Percentiles rank a stretch among this genome's conserved stretches.
Evolutionary conservation across 2,113 vertebrate genomes (phyloP).

Genomic region (Alligator mississippiensis): DNA sequence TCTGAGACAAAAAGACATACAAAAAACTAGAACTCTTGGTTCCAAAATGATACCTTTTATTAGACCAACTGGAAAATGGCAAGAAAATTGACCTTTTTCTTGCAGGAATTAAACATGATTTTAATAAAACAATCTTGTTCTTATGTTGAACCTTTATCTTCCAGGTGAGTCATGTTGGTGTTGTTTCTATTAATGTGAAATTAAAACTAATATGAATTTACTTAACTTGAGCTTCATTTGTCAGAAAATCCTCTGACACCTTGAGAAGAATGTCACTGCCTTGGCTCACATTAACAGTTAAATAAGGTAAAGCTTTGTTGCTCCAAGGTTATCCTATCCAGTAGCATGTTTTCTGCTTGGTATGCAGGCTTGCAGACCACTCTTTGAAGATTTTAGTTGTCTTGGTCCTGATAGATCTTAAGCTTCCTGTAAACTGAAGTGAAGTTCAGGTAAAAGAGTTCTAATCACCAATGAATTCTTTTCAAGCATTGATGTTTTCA

Average conservation of each 20-base stretch:
- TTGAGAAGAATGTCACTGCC: not conserved
- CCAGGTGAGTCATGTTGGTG: not conserved
- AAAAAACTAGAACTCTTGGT: no score
- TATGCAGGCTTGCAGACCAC: conserved; percentile 39
- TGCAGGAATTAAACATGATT: not conserved
- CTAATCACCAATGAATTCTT: conserved; percentile 68
- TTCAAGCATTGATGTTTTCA: conserved; percentile 37
- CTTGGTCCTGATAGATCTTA: conserved; percentile 64
- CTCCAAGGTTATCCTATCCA: conserved; percentile 55
- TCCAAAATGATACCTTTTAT: no score
- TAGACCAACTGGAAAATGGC: no score
- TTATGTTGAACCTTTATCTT: not conserved
- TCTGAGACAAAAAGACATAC: no score
- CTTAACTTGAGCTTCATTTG: conserved; percentile 8
- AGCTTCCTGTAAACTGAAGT: conserved; percentile 62
- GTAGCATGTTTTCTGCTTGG: conserved; percentile 19
- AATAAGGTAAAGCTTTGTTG: conserved; percentile 33
- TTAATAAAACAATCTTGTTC: not conserved
- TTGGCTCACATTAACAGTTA: conserved; percentile 44
- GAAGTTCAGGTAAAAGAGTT: conserved; percentile 61
- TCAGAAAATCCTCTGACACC: not conserved
- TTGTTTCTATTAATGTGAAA: conserved; percentile 8
- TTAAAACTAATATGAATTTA: not conserved
- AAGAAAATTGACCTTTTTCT: no score
- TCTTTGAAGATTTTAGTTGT: conserved; percentile 69